Evolutionary conservation across 2,797 vertebrate genomes (phyloP), one percentile per base, ranked within the genome.

Genomic region (Anguilla megastoma): DNA sequence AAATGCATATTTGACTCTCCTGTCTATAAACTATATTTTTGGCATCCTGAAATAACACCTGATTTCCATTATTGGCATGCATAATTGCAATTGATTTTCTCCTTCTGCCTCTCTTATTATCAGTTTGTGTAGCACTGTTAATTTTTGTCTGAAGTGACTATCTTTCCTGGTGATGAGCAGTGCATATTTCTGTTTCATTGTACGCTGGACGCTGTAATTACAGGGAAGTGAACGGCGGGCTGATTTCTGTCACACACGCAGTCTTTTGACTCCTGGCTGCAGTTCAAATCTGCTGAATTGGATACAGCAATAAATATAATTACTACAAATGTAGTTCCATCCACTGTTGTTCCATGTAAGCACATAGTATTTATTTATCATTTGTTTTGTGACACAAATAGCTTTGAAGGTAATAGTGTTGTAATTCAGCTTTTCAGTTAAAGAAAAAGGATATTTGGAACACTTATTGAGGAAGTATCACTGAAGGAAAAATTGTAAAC

Each of bases 351-450:
- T 71, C 18, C 66, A 71, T 30, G 7, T n/a, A n/a, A 66, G 24
- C 18, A n/a, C 27, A 69, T 69, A 7, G 24, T 69, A 8, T 69
- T 69, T 9, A n/a, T 69, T 69, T 7, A 8, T 69, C 8, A n/a
- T 69, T 69, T 69, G 3, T 69, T 69, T 69, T 7, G 24, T 16
- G 69, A 33, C 30, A 33, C 30, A 12, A 74, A 33, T 74, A 10
- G 30, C 30, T 27, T 27, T 7, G 9, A 69, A 74, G 30, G 27
- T 30, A 36, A 27, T 60, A 18, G 58, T 16, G 8, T 24, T 63
- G 60, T 63, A n/a, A 63, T 69, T 12, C 30, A 12, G 69, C 33
- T 91, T 92, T 60, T 76, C 86, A 87, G 85, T 74, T 76, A 86
- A 86, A 85, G 69, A 52, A 86, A 56, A 54, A 54, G 9, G 45